Base-by-base conservation (phyloP, 1,140 invertebrate genomes). In the Aphidius ervi region DNA sequence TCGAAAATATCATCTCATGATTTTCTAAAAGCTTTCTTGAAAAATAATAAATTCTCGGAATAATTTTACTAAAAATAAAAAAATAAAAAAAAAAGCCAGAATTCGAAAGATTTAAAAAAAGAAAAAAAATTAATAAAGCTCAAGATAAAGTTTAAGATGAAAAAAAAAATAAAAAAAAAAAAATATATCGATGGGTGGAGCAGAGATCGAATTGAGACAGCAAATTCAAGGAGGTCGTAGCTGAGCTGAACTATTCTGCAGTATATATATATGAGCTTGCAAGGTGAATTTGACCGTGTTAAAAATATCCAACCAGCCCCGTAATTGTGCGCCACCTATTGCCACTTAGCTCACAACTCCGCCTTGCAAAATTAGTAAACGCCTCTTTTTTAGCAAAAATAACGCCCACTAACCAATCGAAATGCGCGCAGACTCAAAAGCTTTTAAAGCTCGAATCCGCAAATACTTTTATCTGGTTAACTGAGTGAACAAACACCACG, bases 341-440 rank as follows among this genome's bases (percentile, higher is more conserved):
- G 69, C 65, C 72, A 73, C 67, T 67, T 63, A 63, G 68, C n/a
- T 69, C 66, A 63, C 69, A 65, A 70, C 67, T 67, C 69, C 73
- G 70, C 71, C 69, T 71, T 70, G 67, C 69, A 8, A 71, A 69
- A 65, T 69, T 60, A 59, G 66, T 69, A 68, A 68, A 74, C 77
- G 75, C 78, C 78, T 71, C 72, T 65, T 70, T 72, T 71, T 75
- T 70, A 74, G 74, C 72, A 76, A 75, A 77, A 69, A 71, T 67
- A 68, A 73, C 78, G 74, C 77, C 77, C 75, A 67, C 61, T 63
- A 70, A 63, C 78, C 77, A 80, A 79, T 79, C 68, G 67, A 40
- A 59, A 56, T 53, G 42, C 56, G 63, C 64, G 62, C 55, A 58
- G 53, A 56, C 42, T 61, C 62, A 58, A 57, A 63, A 67, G 63